phyloP scores from a whole-genome alignment of 2,888 invertebrate species.

The Crocallis elinguaria region DNA sequence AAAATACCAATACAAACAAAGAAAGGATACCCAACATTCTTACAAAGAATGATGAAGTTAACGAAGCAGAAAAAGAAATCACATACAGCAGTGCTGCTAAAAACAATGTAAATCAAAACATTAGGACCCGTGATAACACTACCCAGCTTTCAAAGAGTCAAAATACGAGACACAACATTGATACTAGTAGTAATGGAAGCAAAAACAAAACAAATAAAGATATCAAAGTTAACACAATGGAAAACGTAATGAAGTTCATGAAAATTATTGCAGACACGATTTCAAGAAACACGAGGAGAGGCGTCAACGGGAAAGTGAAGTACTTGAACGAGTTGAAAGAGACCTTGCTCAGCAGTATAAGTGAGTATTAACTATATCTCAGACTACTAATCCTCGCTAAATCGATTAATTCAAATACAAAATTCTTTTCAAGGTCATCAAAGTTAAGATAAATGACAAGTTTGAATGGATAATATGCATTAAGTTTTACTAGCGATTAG shows the following conservation, averaged over 20 bases:
- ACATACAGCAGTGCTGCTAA: constrained; percentile 4
- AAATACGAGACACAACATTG: constrained; percentile 4
- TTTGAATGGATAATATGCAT: too few relatives aligned
- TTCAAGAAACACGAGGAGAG: constrained; percentile 64
- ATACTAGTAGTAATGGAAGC: constrained; percentile 7
- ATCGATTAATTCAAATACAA: too few relatives aligned
- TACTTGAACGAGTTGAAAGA: constrained; percentile 85
- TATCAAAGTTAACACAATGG: constrained; percentile 53
- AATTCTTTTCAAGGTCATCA: too few relatives aligned
- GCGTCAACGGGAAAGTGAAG: constrained; percentile 82
- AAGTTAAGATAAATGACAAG: too few relatives aligned
- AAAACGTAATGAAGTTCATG: constrained; percentile 62
- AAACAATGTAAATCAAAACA: constrained; percentile 16
- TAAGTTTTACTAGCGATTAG: too few relatives aligned
- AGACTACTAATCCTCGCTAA: too few relatives aligned
- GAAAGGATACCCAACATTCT: constrained; percentile 8
- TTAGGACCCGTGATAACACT: not conserved
- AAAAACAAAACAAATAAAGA: constrained; percentile 15
- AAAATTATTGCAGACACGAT: constrained; percentile 72
- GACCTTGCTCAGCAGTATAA: constrained; percentile 86
- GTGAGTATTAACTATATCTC: constrained; percentile 70
- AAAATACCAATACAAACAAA: not conserved
- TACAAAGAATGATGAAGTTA: constrained; percentile 15
- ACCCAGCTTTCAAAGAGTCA: not conserved
- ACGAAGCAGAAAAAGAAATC: constrained; percentile 8